Evolutionary conservation across 2,888 invertebrate species (phyloP), one percentile per base, ranked within the genome.

Genomic region (Tryphoninae sp.): DNA sequence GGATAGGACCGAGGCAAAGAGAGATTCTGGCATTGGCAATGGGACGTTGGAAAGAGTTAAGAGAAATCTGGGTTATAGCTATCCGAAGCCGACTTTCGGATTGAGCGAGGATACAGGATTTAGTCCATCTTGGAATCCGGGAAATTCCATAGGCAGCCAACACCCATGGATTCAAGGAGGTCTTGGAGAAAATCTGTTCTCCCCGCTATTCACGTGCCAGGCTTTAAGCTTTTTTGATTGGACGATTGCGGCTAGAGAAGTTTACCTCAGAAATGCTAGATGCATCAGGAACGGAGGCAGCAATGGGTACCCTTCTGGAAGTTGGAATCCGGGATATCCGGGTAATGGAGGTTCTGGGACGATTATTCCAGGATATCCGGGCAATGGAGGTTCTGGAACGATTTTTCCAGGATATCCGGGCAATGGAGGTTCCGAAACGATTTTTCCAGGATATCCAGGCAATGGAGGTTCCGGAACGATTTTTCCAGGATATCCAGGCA

Each of bases 201-300:
- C 80, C 0, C 72, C 83, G 3, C 16, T 75, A 7, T 22, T 62
- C 2, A 83, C 73, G 8, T 90, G 90, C 73, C 87, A 88, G 61
- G 81, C 83, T 13, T 84, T 88, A 3, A 74, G 84, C 22, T 87
- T 89, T 40, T 73, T 89, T 7, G 88, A 90, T 72, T 90, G 90
- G 89, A 83, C 85, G 1, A 68, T 87, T 1, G 87, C 88, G 2
- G 87, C 89, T 1, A 90, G 89, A 55, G 88, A 89, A 51, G 85
- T 83, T 45, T 85, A 87, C 58, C 58, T 89, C 0, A 82, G 79
- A 11, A 85, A 85, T n/a, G 83, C 82, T 0, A 85, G 85, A 64
- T 90, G 90, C 77, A n/a, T 69, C 13, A 40, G 68, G 7, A 73
- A 51, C 13, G 67, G 62, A 16, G 75, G 61, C 11, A 78, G 62